These are phyloP conservation scores for Procavia capensis DNA, from an alignment of 2,113 vertebrate genomes.

Conservation along the genomic window DNA sequence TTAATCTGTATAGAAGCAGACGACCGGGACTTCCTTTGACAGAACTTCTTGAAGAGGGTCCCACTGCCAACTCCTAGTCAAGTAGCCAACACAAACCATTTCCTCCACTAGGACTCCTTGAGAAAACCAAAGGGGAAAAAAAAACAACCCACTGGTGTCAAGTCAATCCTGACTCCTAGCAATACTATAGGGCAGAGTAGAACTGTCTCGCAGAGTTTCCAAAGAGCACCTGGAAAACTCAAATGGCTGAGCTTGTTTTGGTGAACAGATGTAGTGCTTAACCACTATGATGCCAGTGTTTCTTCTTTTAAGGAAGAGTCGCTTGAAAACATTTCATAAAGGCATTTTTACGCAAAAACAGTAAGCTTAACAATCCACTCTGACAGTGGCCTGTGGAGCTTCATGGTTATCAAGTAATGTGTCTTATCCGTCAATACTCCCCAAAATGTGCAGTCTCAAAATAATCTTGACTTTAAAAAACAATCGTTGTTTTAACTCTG, in stretches of 20 bases:
- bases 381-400: no score
- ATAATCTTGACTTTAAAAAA: background rate
- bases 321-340: background rate
- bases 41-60: background rate
- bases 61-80: background rate
- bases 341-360: background rate
- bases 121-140: no score
- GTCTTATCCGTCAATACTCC: rapidly evolving
- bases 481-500: no score
- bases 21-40: background rate
- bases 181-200: no score
- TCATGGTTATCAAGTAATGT: rapidly evolving
- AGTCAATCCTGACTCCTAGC: no score
- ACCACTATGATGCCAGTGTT: no score
- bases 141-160: no score
- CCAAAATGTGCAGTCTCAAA: background rate
- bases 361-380: rapidly evolving
- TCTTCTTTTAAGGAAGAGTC: no score
- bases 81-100: background rate
- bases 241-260: no score
- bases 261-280: no score
- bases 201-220: no score
- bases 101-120: background rate
- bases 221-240: no score
- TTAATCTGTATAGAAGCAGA: background rate